Evolutionary conservation across 1,140 invertebrate species (phyloP).

Genomic region (Drosophila punjabiensis): DNA sequence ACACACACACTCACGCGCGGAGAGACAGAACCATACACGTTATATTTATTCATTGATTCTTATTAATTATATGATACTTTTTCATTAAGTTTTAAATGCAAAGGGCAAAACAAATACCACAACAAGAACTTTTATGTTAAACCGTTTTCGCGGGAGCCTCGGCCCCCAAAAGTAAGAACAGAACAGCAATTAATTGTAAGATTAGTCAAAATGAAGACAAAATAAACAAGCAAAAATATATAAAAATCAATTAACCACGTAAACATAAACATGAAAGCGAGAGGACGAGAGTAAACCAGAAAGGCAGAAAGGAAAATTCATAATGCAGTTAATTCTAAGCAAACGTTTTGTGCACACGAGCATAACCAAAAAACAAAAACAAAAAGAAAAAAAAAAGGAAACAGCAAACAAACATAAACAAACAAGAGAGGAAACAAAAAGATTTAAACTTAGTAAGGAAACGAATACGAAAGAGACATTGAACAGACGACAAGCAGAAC

Average conservation of each 20-base stretch:
- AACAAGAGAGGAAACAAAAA: constrained; percentile 29
- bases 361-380: constrained; percentile 60
- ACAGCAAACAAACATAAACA: constrained; percentile 15
- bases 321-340: constrained; percentile 72
- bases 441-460: constrained; percentile 38
- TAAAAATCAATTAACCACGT: constrained; percentile 56
- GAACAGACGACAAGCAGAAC: constrained; percentile 29
- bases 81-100: constrained; percentile 77
- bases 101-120: constrained; percentile 51
- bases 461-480: constrained; percentile 34
- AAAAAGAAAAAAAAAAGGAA: constrained; percentile 14
- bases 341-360: constrained; percentile 64
- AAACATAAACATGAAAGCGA: constrained; percentile 29
- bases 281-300: constrained; percentile 20
- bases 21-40: constrained; percentile 61
- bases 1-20: constrained; percentile 21
- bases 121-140: constrained; percentile 70
- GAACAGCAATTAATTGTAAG: constrained; percentile 84
- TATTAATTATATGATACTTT: constrained; percentile 78
- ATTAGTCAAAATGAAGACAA: constrained; percentile 81
- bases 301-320: constrained; percentile 59
- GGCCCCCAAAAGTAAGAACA: constrained; percentile 69
- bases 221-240: constrained; percentile 37
- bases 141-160: constrained; percentile 60
- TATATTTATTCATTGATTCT: constrained; percentile 84